Evolutionary conservation across 2,113 vertebrate species (phyloP), one percentile per base, ranked within the genome.

Genomic region (Hiodon tergisus): DNA sequence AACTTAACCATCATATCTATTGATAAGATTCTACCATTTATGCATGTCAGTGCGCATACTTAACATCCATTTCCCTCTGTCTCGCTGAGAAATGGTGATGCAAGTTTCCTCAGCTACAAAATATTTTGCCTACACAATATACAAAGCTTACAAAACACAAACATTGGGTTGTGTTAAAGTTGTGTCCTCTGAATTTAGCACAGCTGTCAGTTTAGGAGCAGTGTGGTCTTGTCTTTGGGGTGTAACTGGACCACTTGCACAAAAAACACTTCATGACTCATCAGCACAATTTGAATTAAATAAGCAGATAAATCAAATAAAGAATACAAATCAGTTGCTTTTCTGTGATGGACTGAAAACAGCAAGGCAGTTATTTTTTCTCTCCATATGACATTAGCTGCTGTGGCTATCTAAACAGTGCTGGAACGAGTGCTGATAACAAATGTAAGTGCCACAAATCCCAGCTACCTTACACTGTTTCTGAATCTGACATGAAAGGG

Each of bases 231-330:
- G 17, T 50, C 13, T 53, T n/a, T 48, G 48, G 71, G 71, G 14
- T 48, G 14, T 14, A 57, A 14, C 58, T 16, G 9, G 6, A 72
- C 3, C 55, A 51, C 48, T 68, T 6, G 9, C 62, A 65, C n/a
- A 17, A 13, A 47, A 54, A 48, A 69, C 67, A 52, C 47, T 31
- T 31, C 3, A n/a, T 54, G 17, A 63, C 48, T 54, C 10, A 1
- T 31, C 60, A 63, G 72, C 31, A 16, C 10, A 13, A 66, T 52
- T 65, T 7, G 8, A 73, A 54, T 65, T 65, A 73, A 68, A 68
- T 51, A 68, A 73, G 54, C 11, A 54, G 72, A 63, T 73, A 54
- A 73, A 65, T 65, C 59, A 65, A 73, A 73, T 53, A 73, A 72
- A 47, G n/a, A 50, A 62, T n/a, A 11, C 51, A 17, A 62, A 16